These are phyloP conservation scores for Nysson spinosus DNA, from an alignment of 2,888 invertebrate species.

Conservation along the genomic window DNA sequence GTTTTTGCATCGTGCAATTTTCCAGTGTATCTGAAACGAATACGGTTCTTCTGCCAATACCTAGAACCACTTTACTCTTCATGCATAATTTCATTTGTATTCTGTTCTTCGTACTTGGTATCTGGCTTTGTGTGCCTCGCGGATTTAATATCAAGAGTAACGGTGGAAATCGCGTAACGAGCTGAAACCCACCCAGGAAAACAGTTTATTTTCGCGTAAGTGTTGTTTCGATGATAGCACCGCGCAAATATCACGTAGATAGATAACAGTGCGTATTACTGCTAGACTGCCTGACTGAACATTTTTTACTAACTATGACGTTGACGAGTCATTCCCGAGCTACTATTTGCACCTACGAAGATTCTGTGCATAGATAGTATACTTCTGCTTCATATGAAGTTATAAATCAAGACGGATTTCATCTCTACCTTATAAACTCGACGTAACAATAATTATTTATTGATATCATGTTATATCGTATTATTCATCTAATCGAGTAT, in stretches of 20 bases:
- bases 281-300: slow-evolving; percentile 31
- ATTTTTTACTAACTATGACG: slow-evolving; percentile 22
- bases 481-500: too few species aligned
- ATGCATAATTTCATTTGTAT: background rate
- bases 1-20: slow-evolving; percentile 32
- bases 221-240: slow-evolving; percentile 26
- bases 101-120: too few species aligned
- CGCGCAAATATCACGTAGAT: slow-evolving; percentile 41
- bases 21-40: slow-evolving; percentile 27
- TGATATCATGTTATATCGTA: too few species aligned
- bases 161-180: background rate
- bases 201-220: slow-evolving; percentile 39
- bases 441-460: too few species aligned
- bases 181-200: slow-evolving; percentile 6
- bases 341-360: too few species aligned
- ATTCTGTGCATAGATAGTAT: too few species aligned
- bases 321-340: slow-evolving; percentile 5
- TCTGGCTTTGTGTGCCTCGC: too few species aligned
- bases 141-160: background rate
- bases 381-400: background rate
- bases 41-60: slow-evolving; percentile 6
- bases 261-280: slow-evolving; percentile 35
- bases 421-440: too few species aligned
- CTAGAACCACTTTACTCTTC: background rate
- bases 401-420: too few species aligned